Evolutionary conservation across 2,113 vertebrate species (phyloP), one percentile per base, ranked within the genome.

Genomic region (Sturnus vulgaris): DNA sequence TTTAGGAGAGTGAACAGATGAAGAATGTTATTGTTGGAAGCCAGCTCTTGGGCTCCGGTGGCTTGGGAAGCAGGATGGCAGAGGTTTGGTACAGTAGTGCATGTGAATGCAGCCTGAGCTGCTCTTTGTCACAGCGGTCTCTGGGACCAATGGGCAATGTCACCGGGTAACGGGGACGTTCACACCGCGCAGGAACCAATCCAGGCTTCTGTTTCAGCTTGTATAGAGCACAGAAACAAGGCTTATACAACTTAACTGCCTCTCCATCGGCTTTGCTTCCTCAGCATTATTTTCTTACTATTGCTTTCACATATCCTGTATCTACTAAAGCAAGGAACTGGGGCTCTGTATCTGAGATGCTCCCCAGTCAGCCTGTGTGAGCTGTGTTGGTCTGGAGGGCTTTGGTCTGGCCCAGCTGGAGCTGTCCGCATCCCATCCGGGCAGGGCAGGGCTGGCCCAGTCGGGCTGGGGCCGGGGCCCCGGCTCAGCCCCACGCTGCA

Each of bases 371-470:
- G 33, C 15, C 12, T 4, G 25, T 24, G 39, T 14, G 20, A 16
- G 37, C 37, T n/a, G 8, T 11, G 15, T 5, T 11, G 14, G 9
- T 10, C 72, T 15, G 39, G 28, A 35, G 21, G 47, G 50, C 42
- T 44, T 22, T 24, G 40, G 19, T 12, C 11, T 1, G 12, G 18
- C 31, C 8, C 8, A 8, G 66, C 9, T 8, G 1, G 60, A n/a
- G 13, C 2, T 20, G 1, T 10, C 27, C 6, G 2, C 35, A 8
- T 31, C 47, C 31, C 53, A 16, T 2, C 3, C 18, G 6, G 40
- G 44, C 22, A 16, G 8, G 1, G 66, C 18, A 5, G 19, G 25
- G 30, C 35, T 22, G 30, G 42, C 35, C 8, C 20, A 27, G 53
- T 4, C 14, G 10, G 22, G 22, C 9, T 8, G 53, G 14, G 44